phyloP scores from a whole-genome alignment of 2,797 vertebrate genomes.

The Cossypha heuglini region DNA sequence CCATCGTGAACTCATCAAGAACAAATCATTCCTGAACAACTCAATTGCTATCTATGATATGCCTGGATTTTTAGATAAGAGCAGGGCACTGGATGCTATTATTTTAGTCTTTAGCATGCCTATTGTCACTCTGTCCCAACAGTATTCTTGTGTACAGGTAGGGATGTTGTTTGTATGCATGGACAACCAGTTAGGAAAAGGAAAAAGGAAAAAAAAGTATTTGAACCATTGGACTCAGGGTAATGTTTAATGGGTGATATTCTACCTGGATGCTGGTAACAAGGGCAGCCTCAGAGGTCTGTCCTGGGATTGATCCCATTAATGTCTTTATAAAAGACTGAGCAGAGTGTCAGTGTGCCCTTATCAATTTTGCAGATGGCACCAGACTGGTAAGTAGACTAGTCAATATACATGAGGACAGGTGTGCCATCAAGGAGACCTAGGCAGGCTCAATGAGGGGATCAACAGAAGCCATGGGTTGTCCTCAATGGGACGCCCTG shows the following conservation, averaged over 20 bases:
- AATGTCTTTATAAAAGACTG: background rate
- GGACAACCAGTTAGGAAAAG: background rate
- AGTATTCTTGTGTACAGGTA: background rate
- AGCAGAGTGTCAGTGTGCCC: background rate
- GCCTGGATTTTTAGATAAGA: background rate
- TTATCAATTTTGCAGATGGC: background rate
- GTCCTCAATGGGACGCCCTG: background rate
- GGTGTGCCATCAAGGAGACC: background rate
- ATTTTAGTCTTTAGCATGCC: background rate
- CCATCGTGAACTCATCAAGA: background rate
- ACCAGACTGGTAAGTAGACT: background rate
- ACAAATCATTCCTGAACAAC: background rate
- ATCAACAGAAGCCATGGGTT: background rate
- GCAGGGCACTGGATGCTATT: background rate
- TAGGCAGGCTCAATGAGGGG: background rate
- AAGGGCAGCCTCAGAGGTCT: background rate
- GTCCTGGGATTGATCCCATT: background rate
- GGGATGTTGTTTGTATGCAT: background rate
- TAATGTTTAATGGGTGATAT: background rate
- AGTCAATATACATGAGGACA: fast-evolving
- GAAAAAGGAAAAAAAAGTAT: background rate
- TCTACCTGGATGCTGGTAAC: background rate
- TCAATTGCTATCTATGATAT: background rate
- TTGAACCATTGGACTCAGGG: background rate
- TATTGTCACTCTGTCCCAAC: background rate